A percentile compares a stretch with the other conserved stretches of the same genome.
Conservation (phyloP, 2,113 vertebrate genomes). For the Catagonus wagneri region DNA sequence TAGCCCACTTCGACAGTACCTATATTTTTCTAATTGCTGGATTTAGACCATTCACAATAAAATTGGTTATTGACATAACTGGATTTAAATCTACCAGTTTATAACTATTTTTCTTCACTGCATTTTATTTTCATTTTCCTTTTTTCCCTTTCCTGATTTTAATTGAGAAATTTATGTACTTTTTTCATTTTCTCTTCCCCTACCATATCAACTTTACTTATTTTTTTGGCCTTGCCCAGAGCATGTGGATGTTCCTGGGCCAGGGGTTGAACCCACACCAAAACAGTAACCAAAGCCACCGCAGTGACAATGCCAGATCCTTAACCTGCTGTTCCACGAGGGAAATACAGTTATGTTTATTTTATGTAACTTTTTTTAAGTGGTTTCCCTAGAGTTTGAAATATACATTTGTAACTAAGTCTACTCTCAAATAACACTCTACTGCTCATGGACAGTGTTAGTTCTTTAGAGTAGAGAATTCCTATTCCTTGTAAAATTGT, state of each 20-base stretch:
- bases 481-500: not conserved
- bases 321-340: too few relatives aligned
- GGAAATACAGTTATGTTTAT: not conserved
- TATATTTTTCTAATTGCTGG: not conserved
- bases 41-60: not conserved
- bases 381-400: not conserved
- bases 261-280: too few relatives aligned
- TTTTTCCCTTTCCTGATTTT: not conserved
- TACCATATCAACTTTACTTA: not conserved
- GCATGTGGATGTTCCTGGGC: too few relatives aligned
- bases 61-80: not conserved
- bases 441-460: not conserved
- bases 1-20: not conserved
- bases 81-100: not conserved
- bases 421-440: not conserved
- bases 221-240: not conserved
- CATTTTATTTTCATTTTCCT: not conserved
- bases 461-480: not conserved
- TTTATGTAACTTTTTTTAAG: not conserved
- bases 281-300: too few relatives aligned
- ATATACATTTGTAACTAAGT: not conserved
- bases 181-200: not conserved
- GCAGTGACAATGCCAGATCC: too few relatives aligned
- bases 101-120: not conserved
- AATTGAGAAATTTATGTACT: not conserved